phyloP scores from a whole-genome alignment of 2,113 vertebrate species.

The Heptranchias perlo region DNA sequence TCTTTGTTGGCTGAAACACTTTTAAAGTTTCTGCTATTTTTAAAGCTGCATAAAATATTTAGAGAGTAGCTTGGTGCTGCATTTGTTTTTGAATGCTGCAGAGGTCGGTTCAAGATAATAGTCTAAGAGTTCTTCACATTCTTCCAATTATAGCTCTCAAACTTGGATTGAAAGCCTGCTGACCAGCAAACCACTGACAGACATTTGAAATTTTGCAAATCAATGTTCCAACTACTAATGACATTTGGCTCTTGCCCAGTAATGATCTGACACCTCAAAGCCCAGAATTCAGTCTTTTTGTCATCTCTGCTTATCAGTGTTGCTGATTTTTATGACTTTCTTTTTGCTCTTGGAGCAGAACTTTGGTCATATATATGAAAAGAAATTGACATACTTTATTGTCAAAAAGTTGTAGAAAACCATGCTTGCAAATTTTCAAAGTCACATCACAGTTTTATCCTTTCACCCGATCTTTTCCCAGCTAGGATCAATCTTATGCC shows the following conservation, averaged over 20 bases:
- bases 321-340: neutral
- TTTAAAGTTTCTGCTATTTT: neutral
- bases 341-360: neutral
- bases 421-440: neutral
- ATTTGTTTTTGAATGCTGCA: neutral
- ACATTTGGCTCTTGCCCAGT: neutral
- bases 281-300: neutral
- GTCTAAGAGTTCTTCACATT: neutral
- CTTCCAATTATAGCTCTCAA: neutral
- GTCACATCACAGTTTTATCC: neutral
- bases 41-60: neutral
- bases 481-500: neutral
- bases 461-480: neutral
- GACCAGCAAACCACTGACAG: neutral
- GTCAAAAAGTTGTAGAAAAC: neutral
- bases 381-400: neutral
- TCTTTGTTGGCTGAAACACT: neutral
- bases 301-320: neutral
- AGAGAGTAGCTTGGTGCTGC: neutral
- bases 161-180: neutral
- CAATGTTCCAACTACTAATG: neutral
- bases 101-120: neutral
- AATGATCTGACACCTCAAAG: neutral
- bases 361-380: neutral
- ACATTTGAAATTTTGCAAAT: neutral